phyloP scores from a whole-genome alignment of 2,888 invertebrate species.

The Apamea crenata region DNA sequence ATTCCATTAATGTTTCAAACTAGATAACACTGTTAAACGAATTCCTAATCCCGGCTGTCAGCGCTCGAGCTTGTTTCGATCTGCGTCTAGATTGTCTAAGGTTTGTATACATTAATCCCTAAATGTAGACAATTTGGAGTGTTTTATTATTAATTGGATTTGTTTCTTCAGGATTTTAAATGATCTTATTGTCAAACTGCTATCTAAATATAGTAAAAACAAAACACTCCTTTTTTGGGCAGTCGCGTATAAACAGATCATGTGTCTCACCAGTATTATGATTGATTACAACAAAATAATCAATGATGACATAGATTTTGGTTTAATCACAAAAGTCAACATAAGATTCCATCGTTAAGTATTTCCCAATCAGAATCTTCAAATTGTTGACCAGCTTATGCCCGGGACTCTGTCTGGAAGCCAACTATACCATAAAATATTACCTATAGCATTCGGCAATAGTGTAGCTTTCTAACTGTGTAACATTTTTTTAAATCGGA shows the following conservation, averaged over 20 bases:
- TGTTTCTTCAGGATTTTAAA: background rate
- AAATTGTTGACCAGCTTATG: background rate
- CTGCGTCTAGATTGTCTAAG: conserved; percentile 27
- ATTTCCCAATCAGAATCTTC: background rate
- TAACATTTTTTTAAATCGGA: background rate
- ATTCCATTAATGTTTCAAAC: conserved; percentile 54
- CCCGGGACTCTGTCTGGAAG: background rate
- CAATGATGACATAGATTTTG: background rate
- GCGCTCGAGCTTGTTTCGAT: conserved; percentile 32
- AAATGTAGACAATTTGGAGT: conserved; percentile 29
- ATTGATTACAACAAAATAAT: background rate
- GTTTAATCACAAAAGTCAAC: background rate
- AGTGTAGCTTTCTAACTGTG: background rate
- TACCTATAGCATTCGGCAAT: background rate
- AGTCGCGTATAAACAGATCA: background rate
- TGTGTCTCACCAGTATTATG: background rate
- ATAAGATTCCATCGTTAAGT: background rate
- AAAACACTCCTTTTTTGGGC: background rate
- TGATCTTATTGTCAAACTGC: background rate
- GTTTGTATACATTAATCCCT: conserved; percentile 30
- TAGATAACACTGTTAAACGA: conserved; percentile 48
- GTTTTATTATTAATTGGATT: background rate
- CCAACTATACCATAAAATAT: background rate
- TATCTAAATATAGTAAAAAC: background rate
- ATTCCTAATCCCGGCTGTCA: conserved; percentile 43